Conservation (phyloP, 2,888 invertebrate genomes). For the Malacosoma neustria region DNA sequence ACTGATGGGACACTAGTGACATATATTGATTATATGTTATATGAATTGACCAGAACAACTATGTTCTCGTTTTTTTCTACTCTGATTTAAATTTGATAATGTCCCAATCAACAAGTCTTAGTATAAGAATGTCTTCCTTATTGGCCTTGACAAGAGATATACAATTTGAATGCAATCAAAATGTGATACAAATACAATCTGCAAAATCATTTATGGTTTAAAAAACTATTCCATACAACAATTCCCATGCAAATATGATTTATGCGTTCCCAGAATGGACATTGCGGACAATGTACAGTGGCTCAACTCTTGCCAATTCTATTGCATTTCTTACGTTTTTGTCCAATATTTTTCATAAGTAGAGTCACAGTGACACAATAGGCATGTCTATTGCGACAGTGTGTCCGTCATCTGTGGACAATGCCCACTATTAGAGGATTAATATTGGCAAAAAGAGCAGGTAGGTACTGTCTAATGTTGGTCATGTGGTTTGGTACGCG, state of each 20-base stretch:
- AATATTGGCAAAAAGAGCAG: conserved; percentile 68
- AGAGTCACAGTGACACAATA: conserved; percentile 31
- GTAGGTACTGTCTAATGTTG: conserved; percentile 29
- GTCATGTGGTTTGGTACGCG: conserved; percentile 16
- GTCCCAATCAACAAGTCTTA: no score
- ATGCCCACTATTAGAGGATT: conserved; percentile 72
- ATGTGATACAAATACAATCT: neutral
- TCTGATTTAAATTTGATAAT: no score
- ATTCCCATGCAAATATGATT: conserved; percentile 57
- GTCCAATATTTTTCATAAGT: conserved; percentile 24
- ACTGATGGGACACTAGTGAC: no score
- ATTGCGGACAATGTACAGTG: conserved; percentile 30
- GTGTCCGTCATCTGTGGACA: conserved; percentile 59
- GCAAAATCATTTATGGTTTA: conserved; percentile 18
- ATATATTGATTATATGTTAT: no score
- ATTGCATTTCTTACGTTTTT: conserved; percentile 6
- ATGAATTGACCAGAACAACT: no score
- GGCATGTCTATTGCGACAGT: conserved; percentile 36
- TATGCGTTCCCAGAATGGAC: conserved; percentile 47
- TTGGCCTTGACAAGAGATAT: no score
- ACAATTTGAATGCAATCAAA: neutral
- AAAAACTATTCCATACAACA: conserved; percentile 21
- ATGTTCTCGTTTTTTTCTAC: no score
- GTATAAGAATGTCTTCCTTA: no score
- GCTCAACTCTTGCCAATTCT: conserved; percentile 62